Evolutionary conservation across 2,113 vertebrate genomes (phyloP), one percentile per base, ranked within the genome.

Genomic region (Pomatorhinus ruficollis): DNA sequence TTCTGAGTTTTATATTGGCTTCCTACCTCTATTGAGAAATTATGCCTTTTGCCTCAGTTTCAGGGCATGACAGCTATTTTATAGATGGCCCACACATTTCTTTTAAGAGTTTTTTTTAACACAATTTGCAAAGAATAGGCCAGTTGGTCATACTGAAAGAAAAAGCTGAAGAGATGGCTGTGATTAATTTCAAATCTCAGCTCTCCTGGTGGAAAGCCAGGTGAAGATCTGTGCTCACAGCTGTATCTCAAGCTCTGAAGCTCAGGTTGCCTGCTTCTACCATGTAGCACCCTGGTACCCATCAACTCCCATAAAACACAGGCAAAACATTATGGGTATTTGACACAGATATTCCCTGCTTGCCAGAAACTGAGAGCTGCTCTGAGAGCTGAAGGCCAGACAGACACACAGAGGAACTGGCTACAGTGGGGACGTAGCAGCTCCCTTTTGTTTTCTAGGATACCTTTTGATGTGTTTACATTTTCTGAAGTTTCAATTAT

Each of bases 71-170:
- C 63, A 72, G 74, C 21, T 87, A 57, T 83, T 91, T 93, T 81
- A 85, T 10, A 80, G 22, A 86, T 72, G 37, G 21, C 4, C 11
- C 45, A 65, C 2, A 5, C 25, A 71, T 40, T 72, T 84, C 37
- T 78, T 87, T 69, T 59, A 72, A 61, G 37, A 56, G 37, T 16
- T 71, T 65, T 83, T 83, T 91, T 40, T 13, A 6, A 49, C 15
- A 10, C 56, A 59, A 91, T 95, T 87, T 93, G 49, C 65, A 85
- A 93, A 79, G 57, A 93, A 83, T 42, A 76, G 25, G 33, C 45
- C 45, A 82, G 44, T 78, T 94, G 65, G 37, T 45, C 57, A 52
- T n/a, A 80, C 20, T 45, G 21, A 81, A 89, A 88, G 18, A 52
- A n/a, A 76, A 92, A 89, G 68, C 10, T 18, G 57, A 71, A 83